A percentile compares a stretch with the other conserved stretches of the same genome.
These are phyloP conservation scores for Polypedilum pembai DNA, from an alignment of 1,140 invertebrate genomes.

Conservation along the genomic window DNA sequence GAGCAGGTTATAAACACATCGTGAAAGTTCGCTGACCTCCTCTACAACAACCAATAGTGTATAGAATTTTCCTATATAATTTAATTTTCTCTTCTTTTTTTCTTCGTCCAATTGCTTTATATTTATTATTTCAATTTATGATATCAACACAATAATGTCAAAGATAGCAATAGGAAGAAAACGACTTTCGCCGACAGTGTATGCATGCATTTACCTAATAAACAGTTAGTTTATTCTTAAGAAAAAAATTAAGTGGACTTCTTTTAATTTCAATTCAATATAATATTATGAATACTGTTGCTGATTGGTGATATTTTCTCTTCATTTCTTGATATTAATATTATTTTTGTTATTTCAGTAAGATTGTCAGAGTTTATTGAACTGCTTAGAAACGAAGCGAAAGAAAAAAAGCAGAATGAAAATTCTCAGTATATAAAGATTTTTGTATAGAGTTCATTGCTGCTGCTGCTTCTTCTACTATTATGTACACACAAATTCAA, in stretches of 20 bases:
- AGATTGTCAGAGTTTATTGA: neutral
- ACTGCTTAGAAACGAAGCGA: neutral
- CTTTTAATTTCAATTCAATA: neutral
- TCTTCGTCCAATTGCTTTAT: neutral
- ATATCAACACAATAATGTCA: neutral
- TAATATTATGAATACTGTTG: neutral
- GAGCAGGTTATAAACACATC: conserved; percentile 17
- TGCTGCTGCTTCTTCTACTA: neutral
- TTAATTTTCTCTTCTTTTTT: neutral
- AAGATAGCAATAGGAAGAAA: neutral
- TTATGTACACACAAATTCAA: neutral
- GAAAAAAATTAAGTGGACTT: neutral
- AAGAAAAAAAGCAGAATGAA: no score
- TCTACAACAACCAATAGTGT: neutral
- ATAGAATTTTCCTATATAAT: conserved; percentile 15
- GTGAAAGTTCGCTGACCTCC: neutral
- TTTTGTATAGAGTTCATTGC: conserved; percentile 3
- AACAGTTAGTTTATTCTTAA: neutral
- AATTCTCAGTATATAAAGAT: neutral
- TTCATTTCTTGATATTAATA: neutral
- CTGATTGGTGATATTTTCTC: conserved; percentile 1
- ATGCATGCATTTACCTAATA: neutral
- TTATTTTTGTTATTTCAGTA: neutral
- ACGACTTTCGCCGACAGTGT: neutral
- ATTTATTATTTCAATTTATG: neutral